phyloP scores from a whole-genome alignment of 2,113 vertebrate genomes.

The Nyctibius bracteatus region DNA sequence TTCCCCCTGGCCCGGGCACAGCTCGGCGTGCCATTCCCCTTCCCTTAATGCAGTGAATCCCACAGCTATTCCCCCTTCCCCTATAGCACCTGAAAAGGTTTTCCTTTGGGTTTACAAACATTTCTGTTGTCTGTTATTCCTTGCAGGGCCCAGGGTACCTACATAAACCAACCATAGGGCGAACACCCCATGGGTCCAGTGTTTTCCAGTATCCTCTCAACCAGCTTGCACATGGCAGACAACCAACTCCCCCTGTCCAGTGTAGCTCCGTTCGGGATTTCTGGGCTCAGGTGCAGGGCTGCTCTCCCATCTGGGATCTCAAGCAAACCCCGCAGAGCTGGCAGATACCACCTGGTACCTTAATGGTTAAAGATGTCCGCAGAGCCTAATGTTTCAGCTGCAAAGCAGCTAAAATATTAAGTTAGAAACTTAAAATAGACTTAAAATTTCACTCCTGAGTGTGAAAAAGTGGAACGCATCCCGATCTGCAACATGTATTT shows the following conservation, averaged over 20 bases:
- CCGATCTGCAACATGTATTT: background rate
- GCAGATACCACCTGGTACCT: background rate
- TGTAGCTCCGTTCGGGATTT: background rate
- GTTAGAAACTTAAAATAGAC: background rate
- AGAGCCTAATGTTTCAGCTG: background rate
- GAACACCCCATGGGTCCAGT: background rate
- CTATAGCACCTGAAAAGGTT: background rate
- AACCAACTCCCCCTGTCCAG: background rate
- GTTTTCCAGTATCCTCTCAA: background rate
- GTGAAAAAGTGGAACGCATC: background rate
- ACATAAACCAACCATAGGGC: accelerated
- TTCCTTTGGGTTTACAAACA: background rate
- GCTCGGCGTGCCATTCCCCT: background rate
- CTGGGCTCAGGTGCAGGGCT: background rate
- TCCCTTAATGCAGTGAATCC: background rate
- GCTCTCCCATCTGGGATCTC: background rate
- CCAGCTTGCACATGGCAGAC: background rate
- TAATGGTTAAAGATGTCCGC: background rate
- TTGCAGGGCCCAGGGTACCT: background rate
- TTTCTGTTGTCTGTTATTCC: background rate
- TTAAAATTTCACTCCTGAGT: background rate
- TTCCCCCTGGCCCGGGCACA: background rate
- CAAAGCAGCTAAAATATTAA: background rate
- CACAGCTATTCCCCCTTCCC: background rate
- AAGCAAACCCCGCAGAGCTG: background rate